Percentiles rank a stretch among this genome's conserved stretches.
Evolutionary conservation across 37 sponge, comb jelly and placozoan species (phyloP).

Genomic region (Axinella damicornis): DNA sequence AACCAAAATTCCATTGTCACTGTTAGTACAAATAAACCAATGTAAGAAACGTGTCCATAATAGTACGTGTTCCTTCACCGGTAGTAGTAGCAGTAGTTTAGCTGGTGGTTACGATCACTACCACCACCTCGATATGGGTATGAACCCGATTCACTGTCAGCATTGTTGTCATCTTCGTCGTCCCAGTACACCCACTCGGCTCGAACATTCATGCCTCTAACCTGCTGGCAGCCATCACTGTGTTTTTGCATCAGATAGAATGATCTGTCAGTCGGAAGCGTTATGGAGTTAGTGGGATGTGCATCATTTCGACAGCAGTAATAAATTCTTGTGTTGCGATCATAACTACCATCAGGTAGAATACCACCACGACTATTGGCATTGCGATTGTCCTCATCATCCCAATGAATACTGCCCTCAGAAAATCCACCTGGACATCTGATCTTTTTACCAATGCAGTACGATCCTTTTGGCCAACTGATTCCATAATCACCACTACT

Average conservation of each 20-base stretch:
- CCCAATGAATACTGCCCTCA: slow-evolving; percentile 23
- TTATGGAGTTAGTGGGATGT: not conserved
- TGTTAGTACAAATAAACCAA: too few relatives aligned
- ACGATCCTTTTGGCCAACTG: slow-evolving; percentile 39
- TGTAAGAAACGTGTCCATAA: too few relatives aligned
- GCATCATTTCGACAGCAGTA: slow-evolving; percentile 51
- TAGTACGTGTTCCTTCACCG: too few relatives aligned
- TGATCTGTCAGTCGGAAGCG: slow-evolving; percentile 24
- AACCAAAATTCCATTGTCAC: too few relatives aligned
- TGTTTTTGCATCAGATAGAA: slow-evolving; percentile 14
- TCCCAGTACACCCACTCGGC: slow-evolving; percentile 33
- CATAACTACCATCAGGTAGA: slow-evolving; percentile 49
- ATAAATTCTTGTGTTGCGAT: slow-evolving; percentile 2
- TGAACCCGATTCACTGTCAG: not conserved
- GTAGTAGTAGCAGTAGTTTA: slow-evolving; percentile 51
- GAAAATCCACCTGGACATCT: slow-evolving; percentile 29
- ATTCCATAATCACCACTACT: not conserved
- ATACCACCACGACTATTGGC: not conserved
- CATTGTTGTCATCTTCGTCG: slow-evolving; percentile 19
- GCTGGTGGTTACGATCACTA: not conserved
- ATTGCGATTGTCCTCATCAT: slow-evolving; percentile 41
- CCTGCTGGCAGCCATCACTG: slow-evolving; percentile 17
- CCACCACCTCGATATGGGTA: not conserved
- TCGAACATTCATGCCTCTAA: slow-evolving; percentile 3
- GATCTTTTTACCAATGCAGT: slow-evolving; percentile 33